phyloP scores from a whole-genome alignment of 1,140 invertebrate genomes.

The Scylla paramamosain region DNA sequence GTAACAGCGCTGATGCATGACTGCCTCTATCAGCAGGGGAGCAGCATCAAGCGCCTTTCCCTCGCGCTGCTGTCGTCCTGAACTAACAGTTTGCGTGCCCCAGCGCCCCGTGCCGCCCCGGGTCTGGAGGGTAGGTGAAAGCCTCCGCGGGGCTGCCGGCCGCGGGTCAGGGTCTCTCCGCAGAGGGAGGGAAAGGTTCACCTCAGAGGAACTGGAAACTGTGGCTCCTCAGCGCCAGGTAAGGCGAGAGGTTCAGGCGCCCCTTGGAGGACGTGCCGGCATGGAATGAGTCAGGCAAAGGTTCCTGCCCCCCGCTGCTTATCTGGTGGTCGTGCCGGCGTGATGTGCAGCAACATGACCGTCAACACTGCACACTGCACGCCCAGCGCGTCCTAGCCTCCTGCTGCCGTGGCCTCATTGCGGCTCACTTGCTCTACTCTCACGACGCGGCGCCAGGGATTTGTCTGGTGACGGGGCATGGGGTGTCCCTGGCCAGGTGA shows the following conservation, averaged over 20 bases:
- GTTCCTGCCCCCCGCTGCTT: not conserved
- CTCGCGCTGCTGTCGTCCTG: no score
- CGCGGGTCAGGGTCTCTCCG: not conserved
- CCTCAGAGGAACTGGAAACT: not conserved
- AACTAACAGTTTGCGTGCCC: no score
- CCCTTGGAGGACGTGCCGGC: not conserved
- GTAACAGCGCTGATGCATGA: no score
- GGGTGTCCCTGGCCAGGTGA: not conserved
- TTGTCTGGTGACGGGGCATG: not conserved
- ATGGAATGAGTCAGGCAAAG: not conserved
- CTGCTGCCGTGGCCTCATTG: not conserved
- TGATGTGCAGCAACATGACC: not conserved
- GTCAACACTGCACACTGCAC: not conserved
- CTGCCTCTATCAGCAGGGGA: no score
- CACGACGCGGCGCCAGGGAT: not conserved
- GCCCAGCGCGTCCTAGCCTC: not conserved
- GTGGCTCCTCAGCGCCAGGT: not conserved
- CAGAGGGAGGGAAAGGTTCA: not conserved
- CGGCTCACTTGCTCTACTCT: not conserved
- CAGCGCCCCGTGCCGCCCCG: no score
- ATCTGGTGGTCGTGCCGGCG: not conserved
- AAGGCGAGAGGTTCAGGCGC: not conserved
- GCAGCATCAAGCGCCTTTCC: no score
- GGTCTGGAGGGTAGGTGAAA: no score
- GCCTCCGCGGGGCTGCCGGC: not conserved